These are phyloP conservation scores for Oceanodroma tethys DNA, from an alignment of 2,113 vertebrate species.

Conservation along the genomic window DNA sequence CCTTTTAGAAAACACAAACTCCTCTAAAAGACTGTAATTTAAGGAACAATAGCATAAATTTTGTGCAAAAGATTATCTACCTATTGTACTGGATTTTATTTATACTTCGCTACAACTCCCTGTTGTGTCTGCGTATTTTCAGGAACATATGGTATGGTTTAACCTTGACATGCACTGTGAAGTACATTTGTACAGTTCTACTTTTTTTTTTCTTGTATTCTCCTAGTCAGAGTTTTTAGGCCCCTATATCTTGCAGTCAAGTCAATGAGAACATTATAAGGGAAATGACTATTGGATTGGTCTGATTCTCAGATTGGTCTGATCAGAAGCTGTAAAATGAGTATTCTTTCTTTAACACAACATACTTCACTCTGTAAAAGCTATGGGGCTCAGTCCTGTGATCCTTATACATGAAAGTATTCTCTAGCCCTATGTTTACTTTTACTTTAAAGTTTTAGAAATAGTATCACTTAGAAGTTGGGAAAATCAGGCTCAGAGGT, in stretches of 20 bases:
- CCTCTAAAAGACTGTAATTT: not conserved
- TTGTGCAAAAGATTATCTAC: not conserved
- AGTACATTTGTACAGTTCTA: not conserved
- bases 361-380: not conserved
- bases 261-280: not conserved
- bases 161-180: constrained; percentile 18
- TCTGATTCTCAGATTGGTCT: not conserved
- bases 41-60: not conserved
- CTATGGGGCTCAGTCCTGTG: not conserved
- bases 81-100: not conserved
- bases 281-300: not conserved
- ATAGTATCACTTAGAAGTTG: not conserved
- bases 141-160: constrained; percentile 13
- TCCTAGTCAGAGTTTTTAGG: not conserved
- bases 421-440: not conserved
- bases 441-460: not conserved
- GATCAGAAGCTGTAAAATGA: not conserved
- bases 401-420: not conserved
- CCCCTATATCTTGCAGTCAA: not conserved
- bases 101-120: not conserved
- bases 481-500: not conserved
- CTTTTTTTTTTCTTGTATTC: not conserved
- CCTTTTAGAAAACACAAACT: not conserved
- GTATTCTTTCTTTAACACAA: not conserved
- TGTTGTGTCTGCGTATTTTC: not conserved